phyloP scores from a whole-genome alignment of 2,113 vertebrate species.

The Grammomys dolichurus region DNA sequence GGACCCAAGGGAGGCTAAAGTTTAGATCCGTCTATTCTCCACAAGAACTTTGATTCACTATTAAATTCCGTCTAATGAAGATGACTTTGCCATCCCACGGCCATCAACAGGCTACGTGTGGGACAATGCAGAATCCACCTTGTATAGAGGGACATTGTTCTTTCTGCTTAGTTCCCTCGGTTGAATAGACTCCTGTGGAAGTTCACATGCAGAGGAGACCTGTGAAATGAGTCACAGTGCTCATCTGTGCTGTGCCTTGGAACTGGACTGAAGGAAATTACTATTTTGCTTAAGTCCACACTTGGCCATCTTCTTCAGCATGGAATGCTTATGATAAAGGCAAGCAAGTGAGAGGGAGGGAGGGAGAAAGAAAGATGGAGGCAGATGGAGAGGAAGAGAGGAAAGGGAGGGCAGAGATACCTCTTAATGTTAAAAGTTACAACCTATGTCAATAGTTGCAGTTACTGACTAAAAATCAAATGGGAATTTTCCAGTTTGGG shows the following conservation, averaged over 20 bases:
- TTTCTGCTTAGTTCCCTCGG: constrained; percentile 82
- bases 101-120: constrained; percentile 88
- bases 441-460: background rate
- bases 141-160: constrained; percentile 95
- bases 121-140: constrained; percentile 90
- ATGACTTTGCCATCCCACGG: constrained; percentile 94
- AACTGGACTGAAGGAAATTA: constrained; percentile 76
- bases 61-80: constrained; percentile 99
- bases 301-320: constrained; percentile 74
- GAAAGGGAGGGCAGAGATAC: background rate
- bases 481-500: background rate
- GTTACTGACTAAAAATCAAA: background rate
- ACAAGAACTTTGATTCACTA: constrained; percentile 99
- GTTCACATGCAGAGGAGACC: constrained; percentile 84
- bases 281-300: constrained; percentile 76
- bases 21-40: constrained; percentile 98
- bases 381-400: background rate
- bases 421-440: background rate
- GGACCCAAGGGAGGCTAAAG: constrained; percentile 98
- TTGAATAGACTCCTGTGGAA: constrained; percentile 85
- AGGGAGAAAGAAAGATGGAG: background rate
- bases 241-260: constrained; percentile 82
- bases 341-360: constrained; percentile 65
- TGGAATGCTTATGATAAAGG: constrained; percentile 78
- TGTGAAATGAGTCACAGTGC: constrained; percentile 84